These are phyloP conservation scores for Subacronicta megacephala DNA, from an alignment of 2,888 invertebrate genomes.

Conservation along the genomic window DNA sequence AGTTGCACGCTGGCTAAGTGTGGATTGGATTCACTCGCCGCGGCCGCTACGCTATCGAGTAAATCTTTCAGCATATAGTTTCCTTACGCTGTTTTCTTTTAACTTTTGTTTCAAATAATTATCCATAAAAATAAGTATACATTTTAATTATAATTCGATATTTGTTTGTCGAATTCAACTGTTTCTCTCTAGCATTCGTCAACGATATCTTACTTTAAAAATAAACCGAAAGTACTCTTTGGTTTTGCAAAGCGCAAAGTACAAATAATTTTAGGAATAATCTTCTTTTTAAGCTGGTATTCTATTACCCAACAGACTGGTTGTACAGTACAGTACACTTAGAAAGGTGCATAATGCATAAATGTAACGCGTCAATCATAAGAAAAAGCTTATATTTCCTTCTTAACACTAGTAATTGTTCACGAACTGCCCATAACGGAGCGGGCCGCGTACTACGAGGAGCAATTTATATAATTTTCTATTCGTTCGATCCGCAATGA, in stretches of 20 bases:
- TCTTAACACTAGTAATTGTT: constrained; percentile 69
- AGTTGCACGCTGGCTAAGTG: no score
- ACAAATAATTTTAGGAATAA: background rate
- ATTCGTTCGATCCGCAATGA: constrained; percentile 75
- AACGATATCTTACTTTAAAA: no score
- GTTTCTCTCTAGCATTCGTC: no score
- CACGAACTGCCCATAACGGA: constrained; percentile 68
- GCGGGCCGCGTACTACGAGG: constrained; percentile 71
- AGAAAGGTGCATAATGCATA: constrained; percentile 29
- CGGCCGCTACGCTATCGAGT: no score
- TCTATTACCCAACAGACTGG: constrained; percentile 11
- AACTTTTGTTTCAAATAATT: no score
- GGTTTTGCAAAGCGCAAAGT: background rate
- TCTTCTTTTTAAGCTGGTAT: constrained; percentile 1
- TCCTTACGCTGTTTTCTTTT: no score
- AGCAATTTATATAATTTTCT: constrained; percentile 83
- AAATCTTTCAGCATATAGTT: no score
- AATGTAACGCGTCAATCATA: constrained; percentile 49
- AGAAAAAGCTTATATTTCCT: constrained; percentile 64
- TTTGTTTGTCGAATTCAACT: no score
- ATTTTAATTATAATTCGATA: no score
- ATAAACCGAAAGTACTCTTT: no score
- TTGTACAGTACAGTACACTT: constrained; percentile 12
- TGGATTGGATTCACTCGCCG: no score
- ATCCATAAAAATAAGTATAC: no score